Conservation (phyloP, 2,113 vertebrate species). For the Ceyx cyanopectus region DNA sequence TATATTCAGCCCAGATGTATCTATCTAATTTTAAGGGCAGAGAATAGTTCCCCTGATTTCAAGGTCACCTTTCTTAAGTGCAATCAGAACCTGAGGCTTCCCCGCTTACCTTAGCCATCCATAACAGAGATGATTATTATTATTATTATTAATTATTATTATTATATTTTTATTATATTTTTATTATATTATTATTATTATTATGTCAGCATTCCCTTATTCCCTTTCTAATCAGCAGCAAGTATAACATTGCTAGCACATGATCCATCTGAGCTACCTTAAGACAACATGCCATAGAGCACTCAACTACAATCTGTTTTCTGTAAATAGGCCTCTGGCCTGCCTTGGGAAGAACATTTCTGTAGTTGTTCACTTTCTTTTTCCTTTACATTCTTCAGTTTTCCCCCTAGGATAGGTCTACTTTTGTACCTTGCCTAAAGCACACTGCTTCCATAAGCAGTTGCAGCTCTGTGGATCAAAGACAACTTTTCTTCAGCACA, state of each 20-base stretch:
- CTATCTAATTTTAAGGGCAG: background rate
- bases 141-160: no score
- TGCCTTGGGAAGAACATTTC: background rate
- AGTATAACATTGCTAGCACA: background rate
- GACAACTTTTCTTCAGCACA: background rate
- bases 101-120: background rate
- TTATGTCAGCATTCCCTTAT: background rate
- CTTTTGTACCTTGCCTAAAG: background rate
- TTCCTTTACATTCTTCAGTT: background rate
- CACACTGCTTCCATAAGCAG: background rate
- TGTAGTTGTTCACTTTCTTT: background rate
- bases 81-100: background rate
- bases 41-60: background rate
- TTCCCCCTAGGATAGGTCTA: background rate
- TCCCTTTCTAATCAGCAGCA: background rate
- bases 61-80: background rate
- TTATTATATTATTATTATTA: no score
- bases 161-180: no score
- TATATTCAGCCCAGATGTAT: background rate
- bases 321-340: background rate
- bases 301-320: background rate
- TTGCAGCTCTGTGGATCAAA: background rate
- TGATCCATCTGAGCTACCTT: background rate
- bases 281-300: accelerated
- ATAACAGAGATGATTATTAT: background rate